Conservation (phyloP, 2,113 vertebrate genomes). For the Felis chaus region DNA sequence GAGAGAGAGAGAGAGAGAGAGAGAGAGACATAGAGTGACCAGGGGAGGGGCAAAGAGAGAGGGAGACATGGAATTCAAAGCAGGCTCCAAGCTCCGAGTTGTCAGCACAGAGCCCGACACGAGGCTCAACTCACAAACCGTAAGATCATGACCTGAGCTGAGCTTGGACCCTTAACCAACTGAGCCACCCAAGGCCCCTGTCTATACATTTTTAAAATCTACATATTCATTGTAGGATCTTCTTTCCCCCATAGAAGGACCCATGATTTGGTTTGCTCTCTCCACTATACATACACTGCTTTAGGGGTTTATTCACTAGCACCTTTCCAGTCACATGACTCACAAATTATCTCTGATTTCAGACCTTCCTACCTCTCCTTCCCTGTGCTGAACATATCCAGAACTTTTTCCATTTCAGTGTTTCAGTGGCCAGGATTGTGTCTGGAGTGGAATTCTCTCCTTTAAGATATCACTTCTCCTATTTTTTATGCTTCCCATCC, state of each 20-base stretch:
- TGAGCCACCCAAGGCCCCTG: background rate
- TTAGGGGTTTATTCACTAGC: background rate
- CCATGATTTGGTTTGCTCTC: background rate
- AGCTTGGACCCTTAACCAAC: too few species aligned
- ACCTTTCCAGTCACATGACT: background rate
- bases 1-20: too few species aligned
- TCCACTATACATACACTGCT: background rate
- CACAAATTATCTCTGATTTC: background rate
- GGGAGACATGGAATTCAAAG: too few species aligned
- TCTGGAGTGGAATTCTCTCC: background rate
- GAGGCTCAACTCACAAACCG: too few species aligned
- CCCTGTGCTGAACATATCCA: background rate
- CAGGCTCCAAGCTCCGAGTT: too few species aligned
- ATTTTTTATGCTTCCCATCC: background rate
- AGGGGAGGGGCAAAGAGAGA: too few species aligned
- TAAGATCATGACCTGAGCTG: too few species aligned
- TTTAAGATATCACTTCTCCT: background rate
- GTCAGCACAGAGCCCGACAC: too few species aligned
- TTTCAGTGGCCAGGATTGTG: background rate
- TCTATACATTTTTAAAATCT: background rate
- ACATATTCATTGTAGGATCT: background rate
- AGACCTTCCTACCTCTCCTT: background rate
- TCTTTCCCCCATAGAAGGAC: background rate
- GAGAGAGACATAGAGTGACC: too few species aligned
- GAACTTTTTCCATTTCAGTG: background rate